These are phyloP conservation scores for Ochropleura plecta DNA, from an alignment of 2,888 invertebrate species.

Conservation along the genomic window DNA sequence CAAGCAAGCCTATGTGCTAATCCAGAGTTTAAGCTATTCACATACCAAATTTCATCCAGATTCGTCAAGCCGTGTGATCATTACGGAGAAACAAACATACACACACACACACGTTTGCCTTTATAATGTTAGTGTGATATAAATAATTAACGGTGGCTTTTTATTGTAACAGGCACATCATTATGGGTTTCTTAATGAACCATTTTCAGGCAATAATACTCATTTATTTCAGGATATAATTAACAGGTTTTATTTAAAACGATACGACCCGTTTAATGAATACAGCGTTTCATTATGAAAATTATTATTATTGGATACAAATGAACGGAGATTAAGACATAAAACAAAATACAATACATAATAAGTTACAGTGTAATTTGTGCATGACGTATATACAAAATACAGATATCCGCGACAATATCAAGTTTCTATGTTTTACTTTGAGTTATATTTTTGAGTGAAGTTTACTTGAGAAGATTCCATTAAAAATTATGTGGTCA, in stretches of 20 bases:
- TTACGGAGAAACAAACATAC: too few species aligned
- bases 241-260: conserved; percentile 66
- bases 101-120: too few species aligned
- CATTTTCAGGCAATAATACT: conserved; percentile 42
- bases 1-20: too few species aligned
- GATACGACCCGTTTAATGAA: conserved; percentile 73
- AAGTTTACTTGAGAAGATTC: neutral
- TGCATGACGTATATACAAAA: conserved; percentile 68
- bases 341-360: conserved; percentile 63
- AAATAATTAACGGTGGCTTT: neutral
- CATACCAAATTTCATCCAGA: too few species aligned
- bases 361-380: conserved; percentile 65
- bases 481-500: neutral
- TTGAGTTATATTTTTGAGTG: conserved; percentile 8
- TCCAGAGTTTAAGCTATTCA: too few species aligned
- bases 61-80: too few species aligned
- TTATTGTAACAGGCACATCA: neutral
- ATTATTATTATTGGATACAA: conserved; percentile 78
- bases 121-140: too few species aligned
- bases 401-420: conserved; percentile 66
- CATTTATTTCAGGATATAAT: conserved; percentile 47
- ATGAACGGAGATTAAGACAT: conserved; percentile 67
- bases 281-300: conserved; percentile 79
- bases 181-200: conserved; percentile 17
- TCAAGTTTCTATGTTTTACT: conserved; percentile 50